Conservation (phyloP, 2,888 invertebrate genomes). For the Parochlus steinenii region DNA sequence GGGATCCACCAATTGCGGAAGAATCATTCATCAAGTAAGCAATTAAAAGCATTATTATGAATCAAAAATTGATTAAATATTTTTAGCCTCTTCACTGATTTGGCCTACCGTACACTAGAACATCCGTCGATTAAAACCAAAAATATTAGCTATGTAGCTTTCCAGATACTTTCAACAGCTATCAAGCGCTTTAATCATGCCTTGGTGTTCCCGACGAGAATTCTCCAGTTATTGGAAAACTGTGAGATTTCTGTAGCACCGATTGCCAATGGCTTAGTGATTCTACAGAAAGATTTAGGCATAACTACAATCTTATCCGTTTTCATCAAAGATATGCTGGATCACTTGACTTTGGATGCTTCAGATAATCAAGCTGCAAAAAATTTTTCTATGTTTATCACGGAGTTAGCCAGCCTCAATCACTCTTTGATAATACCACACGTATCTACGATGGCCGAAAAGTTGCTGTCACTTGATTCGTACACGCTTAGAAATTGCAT, state of each 20-base stretch:
- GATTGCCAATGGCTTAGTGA: conserved; percentile 25
- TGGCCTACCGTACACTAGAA: conserved; percentile 27
- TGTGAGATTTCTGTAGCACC: conserved; percentile 23
- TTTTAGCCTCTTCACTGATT: conserved; percentile 25
- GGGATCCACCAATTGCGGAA: conserved; percentile 70
- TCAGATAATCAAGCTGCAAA: conserved; percentile 23
- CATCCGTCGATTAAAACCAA: conserved; percentile 39
- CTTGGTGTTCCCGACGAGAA: conserved; percentile 53
- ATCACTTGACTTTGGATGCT: conserved; percentile 22
- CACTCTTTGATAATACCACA: conserved; percentile 28
- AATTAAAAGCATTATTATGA: conserved; percentile 3
- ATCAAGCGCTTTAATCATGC: conserved; percentile 75
- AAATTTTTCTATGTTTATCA: conserved; percentile 27
- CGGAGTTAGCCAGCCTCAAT: conserved; percentile 24
- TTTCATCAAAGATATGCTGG: conserved; percentile 26
- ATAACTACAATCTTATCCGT: conserved; percentile 26
- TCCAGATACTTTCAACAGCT: conserved; percentile 62
- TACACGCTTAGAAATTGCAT: conserved; percentile 62
- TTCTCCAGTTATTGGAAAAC: conserved; percentile 37
- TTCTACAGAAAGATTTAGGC: conserved; percentile 26
- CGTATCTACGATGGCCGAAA: conserved; percentile 25
- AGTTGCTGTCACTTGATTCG: conserved; percentile 32
- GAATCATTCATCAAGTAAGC: conserved; percentile 68
- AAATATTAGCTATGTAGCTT: conserved; percentile 47
- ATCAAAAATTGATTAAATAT: neutral